Evolutionary conservation across 2,797 vertebrate genomes (phyloP), one percentile per base, ranked within the genome.

Genomic region (Etheostoma perlongum): DNA sequence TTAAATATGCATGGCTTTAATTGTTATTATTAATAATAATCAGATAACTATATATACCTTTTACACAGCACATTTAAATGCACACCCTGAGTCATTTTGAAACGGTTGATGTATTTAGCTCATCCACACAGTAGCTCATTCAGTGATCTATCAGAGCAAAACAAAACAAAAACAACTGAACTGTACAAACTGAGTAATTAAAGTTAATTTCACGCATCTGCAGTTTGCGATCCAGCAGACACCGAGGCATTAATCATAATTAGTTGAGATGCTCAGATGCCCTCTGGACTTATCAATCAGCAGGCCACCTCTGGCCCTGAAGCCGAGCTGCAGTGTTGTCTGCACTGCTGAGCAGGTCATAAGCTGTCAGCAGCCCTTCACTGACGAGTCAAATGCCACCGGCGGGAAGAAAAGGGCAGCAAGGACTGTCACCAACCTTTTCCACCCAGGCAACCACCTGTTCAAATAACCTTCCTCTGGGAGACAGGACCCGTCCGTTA

Each of bases 151-250:
- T 81, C 81, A 76, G 69, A 86, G 74, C 64, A 72, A 78, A 85
- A 86, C 85, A 90, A 89, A 91, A 91, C 88, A 91, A 84, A 89
- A 89, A 86, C 84, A 85, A 88, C 79, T 85, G 67, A 89, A 82
- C 79, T 90, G 85, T 88, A 89, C 87, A 89, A 86, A 89, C 79
- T 2, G 19, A 60, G 79, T 91, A 91, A 94, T 94, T 93, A 92
- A 93, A 92, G 88, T 81, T 92, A 91, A 94, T 95, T 93, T 93
- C 91, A 94, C 69, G 91, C 91, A 88, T 91, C 88, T 92, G 85
- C 86, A 90, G 88, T 89, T 90, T 80, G 81, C 88, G 91, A 91
- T 93, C 86, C 84, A 68, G 69, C 76, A 81, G 85, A 90, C 81
- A 71, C 62, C 0, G 53, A 83, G 86, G 78, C 88, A 89, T 94